phyloP scores from a whole-genome alignment of 2,888 invertebrate genomes.

The Lasioglossum zephyrum region DNA sequence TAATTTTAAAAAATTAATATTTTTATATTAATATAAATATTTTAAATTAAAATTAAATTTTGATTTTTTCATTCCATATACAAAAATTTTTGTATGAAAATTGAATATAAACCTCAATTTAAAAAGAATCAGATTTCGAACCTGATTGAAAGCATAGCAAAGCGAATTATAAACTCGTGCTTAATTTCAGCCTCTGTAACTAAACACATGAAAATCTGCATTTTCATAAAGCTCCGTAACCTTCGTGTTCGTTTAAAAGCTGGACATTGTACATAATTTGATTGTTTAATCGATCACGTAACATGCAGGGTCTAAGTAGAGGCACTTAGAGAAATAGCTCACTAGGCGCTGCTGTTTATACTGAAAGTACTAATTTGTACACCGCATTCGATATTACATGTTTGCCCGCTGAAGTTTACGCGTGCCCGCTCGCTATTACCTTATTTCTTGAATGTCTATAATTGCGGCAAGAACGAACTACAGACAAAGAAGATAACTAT shows the following conservation, averaged over 20 bases:
- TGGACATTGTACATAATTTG: background rate
- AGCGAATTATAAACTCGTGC: background rate
- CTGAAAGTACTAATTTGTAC: background rate
- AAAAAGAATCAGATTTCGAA: background rate
- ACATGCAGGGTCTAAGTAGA: background rate
- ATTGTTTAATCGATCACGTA: conserved; percentile 10
- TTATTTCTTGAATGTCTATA: background rate
- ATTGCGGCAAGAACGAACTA: background rate
- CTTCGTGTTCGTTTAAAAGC: background rate
- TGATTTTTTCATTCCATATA: no score
- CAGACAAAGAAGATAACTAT: background rate
- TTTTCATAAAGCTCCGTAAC: background rate
- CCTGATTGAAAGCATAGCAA: background rate
- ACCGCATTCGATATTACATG: background rate
- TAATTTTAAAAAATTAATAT: no score
- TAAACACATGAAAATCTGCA: background rate
- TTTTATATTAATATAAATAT: no score
- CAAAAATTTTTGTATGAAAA: no score
- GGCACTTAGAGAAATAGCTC: background rate
- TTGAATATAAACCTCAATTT: background rate
- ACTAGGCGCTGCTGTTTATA: background rate
- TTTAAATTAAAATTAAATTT: no score
- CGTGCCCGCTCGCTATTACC: background rate
- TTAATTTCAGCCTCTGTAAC: background rate
- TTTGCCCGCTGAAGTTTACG: background rate